phyloP scores from a whole-genome alignment of 2,888 invertebrate species.

The Tiphia femorata region DNA sequence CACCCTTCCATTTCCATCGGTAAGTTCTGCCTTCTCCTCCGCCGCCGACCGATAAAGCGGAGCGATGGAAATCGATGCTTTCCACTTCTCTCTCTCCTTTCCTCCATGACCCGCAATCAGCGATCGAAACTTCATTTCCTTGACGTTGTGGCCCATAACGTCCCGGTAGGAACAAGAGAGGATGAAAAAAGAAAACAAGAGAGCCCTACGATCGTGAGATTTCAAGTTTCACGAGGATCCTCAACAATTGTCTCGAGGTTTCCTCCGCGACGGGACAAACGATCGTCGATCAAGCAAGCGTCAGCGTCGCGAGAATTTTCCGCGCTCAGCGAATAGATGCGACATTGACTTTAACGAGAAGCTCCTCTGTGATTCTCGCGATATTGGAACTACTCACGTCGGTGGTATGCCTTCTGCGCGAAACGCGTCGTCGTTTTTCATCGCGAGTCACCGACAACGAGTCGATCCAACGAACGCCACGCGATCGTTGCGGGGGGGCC shows the following conservation, averaged over 20 bases:
- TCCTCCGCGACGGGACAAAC: too few relatives aligned
- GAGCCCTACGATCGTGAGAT: not conserved
- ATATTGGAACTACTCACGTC: too few relatives aligned
- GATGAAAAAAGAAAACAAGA: not conserved
- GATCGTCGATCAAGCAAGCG: too few relatives aligned
- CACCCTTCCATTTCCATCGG: too few relatives aligned
- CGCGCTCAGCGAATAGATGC: too few relatives aligned
- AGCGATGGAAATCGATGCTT: slow-evolving; percentile 1
- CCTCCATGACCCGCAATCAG: slow-evolving; percentile 6
- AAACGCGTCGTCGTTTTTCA: slow-evolving; percentile 6
- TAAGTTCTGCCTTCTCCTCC: slow-evolving; percentile 2
- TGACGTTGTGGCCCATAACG: slow-evolving; percentile 1
- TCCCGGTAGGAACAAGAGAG: not conserved
- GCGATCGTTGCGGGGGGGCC: slow-evolving; percentile 36
- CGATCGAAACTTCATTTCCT: slow-evolving; percentile 28
- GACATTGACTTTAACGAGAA: too few relatives aligned
- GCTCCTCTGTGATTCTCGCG: too few relatives aligned
- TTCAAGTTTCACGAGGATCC: too few relatives aligned
- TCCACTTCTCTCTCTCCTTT: not conserved
- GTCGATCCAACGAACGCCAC: slow-evolving; percentile 5
- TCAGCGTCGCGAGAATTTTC: too few relatives aligned
- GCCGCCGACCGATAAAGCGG: not conserved
- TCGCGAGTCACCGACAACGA: slow-evolving; percentile 14
- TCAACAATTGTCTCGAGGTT: too few relatives aligned
- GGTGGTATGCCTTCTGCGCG: not conserved